Evolutionary conservation across 2,797 vertebrate genomes (phyloP).

Genomic region (Gymnoscopelus braueri): DNA sequence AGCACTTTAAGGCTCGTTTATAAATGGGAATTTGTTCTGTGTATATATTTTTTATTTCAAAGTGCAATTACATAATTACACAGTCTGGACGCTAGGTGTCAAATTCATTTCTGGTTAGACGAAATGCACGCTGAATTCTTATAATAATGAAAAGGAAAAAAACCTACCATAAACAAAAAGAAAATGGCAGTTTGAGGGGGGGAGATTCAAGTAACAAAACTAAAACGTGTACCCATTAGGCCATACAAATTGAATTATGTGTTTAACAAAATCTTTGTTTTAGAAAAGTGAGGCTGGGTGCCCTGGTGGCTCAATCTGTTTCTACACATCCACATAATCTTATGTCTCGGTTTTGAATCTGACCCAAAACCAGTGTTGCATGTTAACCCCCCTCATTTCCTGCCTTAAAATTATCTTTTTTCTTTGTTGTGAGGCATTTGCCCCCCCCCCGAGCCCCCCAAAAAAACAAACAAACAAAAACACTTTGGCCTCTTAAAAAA

Average conservation of each 20-base stretch:
- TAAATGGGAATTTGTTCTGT: constrained; percentile 79
- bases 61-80: constrained; percentile 84
- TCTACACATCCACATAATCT: too few relatives aligned
- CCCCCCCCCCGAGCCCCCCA: too few relatives aligned
- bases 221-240: background rate
- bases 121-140: constrained; percentile 67
- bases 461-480: too few relatives aligned
- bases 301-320: too few relatives aligned
- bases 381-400: too few relatives aligned
- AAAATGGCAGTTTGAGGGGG: constrained; percentile 9
- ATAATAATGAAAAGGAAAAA: constrained; percentile 19
- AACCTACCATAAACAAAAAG: constrained; percentile 3
- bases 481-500: too few relatives aligned
- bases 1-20: constrained; percentile 75
- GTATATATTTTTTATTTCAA: constrained; percentile 82
- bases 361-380: too few relatives aligned
- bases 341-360: too few relatives aligned
- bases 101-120: constrained; percentile 61
- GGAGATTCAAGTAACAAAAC: constrained; percentile 40
- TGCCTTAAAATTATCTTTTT: background rate
- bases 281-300: too few relatives aligned
- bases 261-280: too few relatives aligned
- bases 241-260: too few relatives aligned
- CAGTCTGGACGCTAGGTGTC: constrained; percentile 76
- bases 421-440: background rate